Conservation (phyloP, 2,797 vertebrate genomes). For the Gambusia yucatana region DNA sequence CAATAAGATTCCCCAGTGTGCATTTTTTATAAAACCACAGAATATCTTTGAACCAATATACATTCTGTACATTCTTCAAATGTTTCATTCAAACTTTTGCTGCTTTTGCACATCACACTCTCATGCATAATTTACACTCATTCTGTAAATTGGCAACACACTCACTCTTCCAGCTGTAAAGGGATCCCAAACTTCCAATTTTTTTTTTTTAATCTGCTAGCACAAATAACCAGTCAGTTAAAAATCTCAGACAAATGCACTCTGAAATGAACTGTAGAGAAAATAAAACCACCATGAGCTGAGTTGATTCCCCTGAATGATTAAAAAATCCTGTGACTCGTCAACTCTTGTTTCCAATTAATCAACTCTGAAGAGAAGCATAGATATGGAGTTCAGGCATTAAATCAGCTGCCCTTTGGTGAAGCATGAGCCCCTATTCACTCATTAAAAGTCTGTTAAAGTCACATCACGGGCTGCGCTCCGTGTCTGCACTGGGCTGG, state of each 20-base stretch:
- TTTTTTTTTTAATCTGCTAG: constrained; percentile 27
- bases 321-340: constrained; percentile 33
- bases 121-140: constrained; percentile 66
- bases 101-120: constrained; percentile 40
- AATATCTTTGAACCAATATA: constrained; percentile 41
- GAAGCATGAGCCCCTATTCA: constrained; percentile 11
- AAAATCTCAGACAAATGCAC: constrained; percentile 27
- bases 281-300: constrained; percentile 45
- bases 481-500: not conserved
- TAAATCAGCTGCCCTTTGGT: constrained; percentile 26
- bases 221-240: constrained; percentile 53
- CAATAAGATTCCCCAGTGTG: constrained; percentile 48
- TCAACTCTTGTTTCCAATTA: constrained; percentile 27
- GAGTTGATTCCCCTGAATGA: constrained; percentile 50
- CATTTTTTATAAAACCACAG: constrained; percentile 60
- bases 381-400: constrained; percentile 48
- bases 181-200: constrained; percentile 8
- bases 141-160: constrained; percentile 33
- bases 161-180: constrained; percentile 40
- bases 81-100: constrained; percentile 14
- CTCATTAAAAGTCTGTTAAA: constrained; percentile 16
- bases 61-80: constrained; percentile 36
- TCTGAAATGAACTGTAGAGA: constrained; percentile 41
- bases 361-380: constrained; percentile 49
- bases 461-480: constrained; percentile 9